Evolutionary conservation across 1,140 invertebrate genomes (phyloP).

Genomic region (Leptestheria dahalacensis): DNA sequence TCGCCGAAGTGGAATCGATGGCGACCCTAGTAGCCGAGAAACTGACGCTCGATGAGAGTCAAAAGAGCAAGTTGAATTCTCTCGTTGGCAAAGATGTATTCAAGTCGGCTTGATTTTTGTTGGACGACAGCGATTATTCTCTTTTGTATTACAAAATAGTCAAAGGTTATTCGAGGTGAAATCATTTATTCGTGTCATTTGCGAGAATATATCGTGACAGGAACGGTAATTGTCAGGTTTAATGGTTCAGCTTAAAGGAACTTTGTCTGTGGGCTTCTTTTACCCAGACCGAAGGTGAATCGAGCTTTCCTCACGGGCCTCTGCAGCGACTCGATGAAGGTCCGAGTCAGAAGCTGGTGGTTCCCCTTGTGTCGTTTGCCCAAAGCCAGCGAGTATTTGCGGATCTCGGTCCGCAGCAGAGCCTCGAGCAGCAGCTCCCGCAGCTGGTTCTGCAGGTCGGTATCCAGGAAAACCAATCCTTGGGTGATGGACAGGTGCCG

Average conservation of each 20-base stretch:
- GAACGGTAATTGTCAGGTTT: not conserved
- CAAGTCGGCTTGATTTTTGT: not conserved
- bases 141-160: not conserved
- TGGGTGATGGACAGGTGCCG: too few relatives aligned
- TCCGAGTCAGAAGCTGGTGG: not conserved
- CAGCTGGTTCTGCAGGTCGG: not conserved
- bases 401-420: not conserved
- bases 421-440: not conserved
- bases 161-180: not conserved
- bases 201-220: not conserved
- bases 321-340: not conserved
- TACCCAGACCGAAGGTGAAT: slow-evolving; percentile 6
- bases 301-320: not conserved
- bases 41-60: not conserved
- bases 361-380: not conserved
- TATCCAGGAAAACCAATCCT: not conserved
- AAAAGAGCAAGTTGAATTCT: not conserved
- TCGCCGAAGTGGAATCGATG: not conserved
- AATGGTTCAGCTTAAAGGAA: too few relatives aligned
- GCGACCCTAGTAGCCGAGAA: not conserved
- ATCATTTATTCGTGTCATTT: not conserved
- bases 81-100: slow-evolving; percentile 4
- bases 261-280: not conserved
- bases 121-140: not conserved
- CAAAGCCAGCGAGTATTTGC: not conserved